phyloP scores from a whole-genome alignment of 2,113 vertebrate species.

The Psilopogon haemacephalus region DNA sequence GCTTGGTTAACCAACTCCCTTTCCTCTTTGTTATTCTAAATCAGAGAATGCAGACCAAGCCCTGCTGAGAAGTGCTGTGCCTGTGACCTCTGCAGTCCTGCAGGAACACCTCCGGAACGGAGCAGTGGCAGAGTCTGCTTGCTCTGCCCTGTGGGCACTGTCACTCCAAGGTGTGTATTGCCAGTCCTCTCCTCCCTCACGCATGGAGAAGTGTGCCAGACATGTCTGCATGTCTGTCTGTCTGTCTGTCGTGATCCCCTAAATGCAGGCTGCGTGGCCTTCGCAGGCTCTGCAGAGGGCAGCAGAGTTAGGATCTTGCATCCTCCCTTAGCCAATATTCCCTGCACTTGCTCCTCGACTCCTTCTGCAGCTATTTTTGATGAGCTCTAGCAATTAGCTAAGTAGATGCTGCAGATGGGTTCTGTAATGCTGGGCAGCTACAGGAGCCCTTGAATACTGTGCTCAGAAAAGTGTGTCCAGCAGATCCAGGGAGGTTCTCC shows the following conservation, averaged over 20 bases:
- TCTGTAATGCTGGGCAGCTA: neutral
- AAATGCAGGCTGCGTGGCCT: neutral
- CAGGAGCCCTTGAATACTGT: too few species aligned
- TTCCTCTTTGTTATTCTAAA: neutral
- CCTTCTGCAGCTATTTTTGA: neutral
- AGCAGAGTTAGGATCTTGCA: constrained; percentile 34
- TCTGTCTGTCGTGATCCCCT: neutral
- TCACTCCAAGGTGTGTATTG: constrained; percentile 71
- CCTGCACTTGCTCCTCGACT: neutral
- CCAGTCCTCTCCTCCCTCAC: neutral
- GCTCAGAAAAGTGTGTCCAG: too few species aligned
- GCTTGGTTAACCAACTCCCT: neutral
- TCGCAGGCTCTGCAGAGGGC: constrained; percentile 57
- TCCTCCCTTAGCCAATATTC: neutral
- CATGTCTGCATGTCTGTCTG: rapidly evolving
- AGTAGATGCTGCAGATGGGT: neutral
- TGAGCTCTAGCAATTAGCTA: neutral
- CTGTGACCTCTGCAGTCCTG: constrained; percentile 10
- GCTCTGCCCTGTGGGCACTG: constrained; percentile 71
- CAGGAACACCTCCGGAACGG: neutral
- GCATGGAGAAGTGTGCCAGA: neutral
- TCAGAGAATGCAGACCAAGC: constrained; percentile 7
- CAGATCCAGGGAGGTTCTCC: too few species aligned
- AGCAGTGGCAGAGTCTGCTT: constrained; percentile 51
- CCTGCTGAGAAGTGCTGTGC: constrained; percentile 14